Base-by-base conservation (phyloP, 2,797 vertebrate genomes). In the Danio tinwini region DNA sequence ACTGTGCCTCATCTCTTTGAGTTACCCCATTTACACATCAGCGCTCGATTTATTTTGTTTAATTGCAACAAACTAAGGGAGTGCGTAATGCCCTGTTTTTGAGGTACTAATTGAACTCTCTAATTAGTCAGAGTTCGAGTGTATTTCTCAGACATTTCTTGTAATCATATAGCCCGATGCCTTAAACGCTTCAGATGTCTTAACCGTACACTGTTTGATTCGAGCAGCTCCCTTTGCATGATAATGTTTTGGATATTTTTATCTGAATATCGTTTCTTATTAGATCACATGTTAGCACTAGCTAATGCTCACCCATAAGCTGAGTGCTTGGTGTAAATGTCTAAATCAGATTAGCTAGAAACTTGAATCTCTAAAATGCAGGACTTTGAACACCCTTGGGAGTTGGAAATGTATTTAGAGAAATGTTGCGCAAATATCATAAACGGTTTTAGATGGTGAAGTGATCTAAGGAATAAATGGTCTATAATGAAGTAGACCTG, bases 341-440 rank as follows among this genome's bases (percentile, higher is more conserved):
- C 61, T 49, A 37, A 65, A 47, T 67, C 40, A 13, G 74, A 67
- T 76, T 76, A 56, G 40, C 40, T n/a, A n/a, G 40, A 76, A 17
- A 56, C 6, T 62, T 56, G 40, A 67, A 67, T 65, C 50, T 68
- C 40, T 58, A 17, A 50, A 10, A 9, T 68, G 21, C 11, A 58
- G 42, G 63, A 77, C 53, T 58, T 68, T 68, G 16, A 40, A 19
- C 42, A 68, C 52, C 14, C 50, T 45, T 65, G 16, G 3, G 9
- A 37, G 12, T 39, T 52, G 12, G 37, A 45, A 55, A 76, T 16
- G 55, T 16, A 45, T 56, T 45, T 44, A 16, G 12, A 44, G 5
- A 42, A 53, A 49, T 49, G 10, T 49, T 44, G 16, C 13, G 49
- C 6, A 67, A 47, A 53, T 40, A 7, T 7, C 9, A 50, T 39